phyloP scores from a whole-genome alignment of 2,797 vertebrate genomes.

The Clarias platycephalus region DNA sequence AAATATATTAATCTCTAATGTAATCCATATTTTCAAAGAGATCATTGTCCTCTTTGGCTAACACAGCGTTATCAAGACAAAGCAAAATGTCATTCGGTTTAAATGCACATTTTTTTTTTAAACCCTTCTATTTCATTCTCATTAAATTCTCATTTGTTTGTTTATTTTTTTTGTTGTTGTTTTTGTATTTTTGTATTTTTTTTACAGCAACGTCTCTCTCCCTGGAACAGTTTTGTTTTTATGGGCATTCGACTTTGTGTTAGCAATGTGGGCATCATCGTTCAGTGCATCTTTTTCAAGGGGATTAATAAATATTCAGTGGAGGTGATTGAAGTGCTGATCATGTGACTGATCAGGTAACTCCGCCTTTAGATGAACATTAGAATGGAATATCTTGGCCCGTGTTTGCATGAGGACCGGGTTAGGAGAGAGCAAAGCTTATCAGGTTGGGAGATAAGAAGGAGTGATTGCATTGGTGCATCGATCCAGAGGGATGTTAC shows the following conservation, averaged over 20 bases:
- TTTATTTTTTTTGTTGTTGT: slow-evolving; percentile 46
- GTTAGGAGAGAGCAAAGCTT: slow-evolving; percentile 18
- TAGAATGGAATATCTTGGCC: slow-evolving; percentile 19
- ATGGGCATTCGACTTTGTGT: slow-evolving; percentile 35
- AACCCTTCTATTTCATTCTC: slow-evolving; percentile 71
- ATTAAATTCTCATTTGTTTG: slow-evolving; percentile 67
- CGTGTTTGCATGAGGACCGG: slow-evolving; percentile 10
- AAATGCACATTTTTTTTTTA: slow-evolving; percentile 74
- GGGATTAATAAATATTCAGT: slow-evolving; percentile 26
- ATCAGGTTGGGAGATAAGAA: slow-evolving; percentile 23
- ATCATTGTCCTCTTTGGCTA: slow-evolving; percentile 84
- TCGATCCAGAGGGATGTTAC: slow-evolving; percentile 2
- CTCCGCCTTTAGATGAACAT: slow-evolving; percentile 19
- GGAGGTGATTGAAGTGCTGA: slow-evolving; percentile 2
- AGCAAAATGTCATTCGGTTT: slow-evolving; percentile 75
- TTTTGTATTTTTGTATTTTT: slow-evolving; percentile 23
- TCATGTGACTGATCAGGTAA: slow-evolving; percentile 17
- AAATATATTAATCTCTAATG: slow-evolving; percentile 94
- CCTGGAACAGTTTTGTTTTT: slow-evolving; percentile 60
- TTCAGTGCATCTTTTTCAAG: slow-evolving; percentile 25
- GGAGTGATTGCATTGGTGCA: slow-evolving; percentile 1
- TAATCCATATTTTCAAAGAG: slow-evolving; percentile 84
- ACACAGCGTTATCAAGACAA: slow-evolving; percentile 86
- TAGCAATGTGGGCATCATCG: slow-evolving; percentile 30
- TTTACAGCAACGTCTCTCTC: slow-evolving; percentile 74